Conservation (phyloP, 2,888 invertebrate species). For the Hedychridium roseum region DNA sequence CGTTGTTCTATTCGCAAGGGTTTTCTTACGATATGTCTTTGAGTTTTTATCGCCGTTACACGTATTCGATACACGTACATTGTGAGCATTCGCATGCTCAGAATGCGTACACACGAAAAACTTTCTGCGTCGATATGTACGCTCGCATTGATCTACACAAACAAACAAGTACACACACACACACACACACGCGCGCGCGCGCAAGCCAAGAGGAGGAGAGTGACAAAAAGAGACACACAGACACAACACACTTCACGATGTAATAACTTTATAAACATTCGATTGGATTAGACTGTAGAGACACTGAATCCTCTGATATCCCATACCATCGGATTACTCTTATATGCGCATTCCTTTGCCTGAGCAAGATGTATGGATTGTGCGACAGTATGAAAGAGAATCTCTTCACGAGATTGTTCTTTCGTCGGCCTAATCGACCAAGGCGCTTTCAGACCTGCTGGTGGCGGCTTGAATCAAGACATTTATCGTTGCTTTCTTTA, state of each 20-base stretch:
- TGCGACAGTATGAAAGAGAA: conserved; percentile 3
- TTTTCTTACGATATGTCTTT: conserved; percentile 49
- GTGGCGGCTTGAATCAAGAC: conserved; percentile 25
- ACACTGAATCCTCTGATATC: conserved; percentile 44
- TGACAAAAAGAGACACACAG: conserved; percentile 28
- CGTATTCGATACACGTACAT: conserved; percentile 27
- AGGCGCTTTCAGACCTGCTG: conserved; percentile 10
- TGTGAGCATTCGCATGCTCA: background rate
- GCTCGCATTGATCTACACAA: too few relatives aligned
- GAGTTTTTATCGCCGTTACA: conserved; percentile 57
- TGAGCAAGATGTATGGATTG: conserved; percentile 57
- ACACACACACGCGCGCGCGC: conserved; percentile 3
- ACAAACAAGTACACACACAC: conserved; percentile 5
- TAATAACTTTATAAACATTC: conserved; percentile 53
- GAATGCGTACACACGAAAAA: conserved; percentile 35
- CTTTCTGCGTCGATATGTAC: too few relatives aligned
- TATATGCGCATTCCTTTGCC: conserved; percentile 45
- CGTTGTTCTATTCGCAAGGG: conserved; percentile 58
- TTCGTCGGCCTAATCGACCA: conserved; percentile 5
- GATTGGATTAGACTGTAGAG: conserved; percentile 45
- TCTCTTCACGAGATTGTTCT: background rate
- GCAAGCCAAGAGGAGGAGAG: conserved; percentile 19
- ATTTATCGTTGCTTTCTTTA: conserved; percentile 23
- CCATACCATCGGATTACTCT: conserved; percentile 42
- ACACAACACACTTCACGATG: conserved; percentile 40